phyloP scores from a whole-genome alignment of 2,797 vertebrate genomes.

The Cryptoblepharus egeriae region DNA sequence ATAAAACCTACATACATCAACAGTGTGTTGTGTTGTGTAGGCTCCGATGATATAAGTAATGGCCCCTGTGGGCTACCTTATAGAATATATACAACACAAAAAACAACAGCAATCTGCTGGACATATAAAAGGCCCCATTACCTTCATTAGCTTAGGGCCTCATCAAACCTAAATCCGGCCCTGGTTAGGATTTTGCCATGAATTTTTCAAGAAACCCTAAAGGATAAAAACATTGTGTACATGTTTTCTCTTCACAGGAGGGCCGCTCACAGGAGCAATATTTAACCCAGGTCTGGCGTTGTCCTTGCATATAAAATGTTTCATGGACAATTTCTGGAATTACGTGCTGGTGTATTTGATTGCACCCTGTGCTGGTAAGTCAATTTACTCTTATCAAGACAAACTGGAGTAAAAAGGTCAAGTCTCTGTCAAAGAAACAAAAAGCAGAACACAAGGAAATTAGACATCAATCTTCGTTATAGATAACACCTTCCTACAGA shows the following conservation, averaged over 20 bases:
- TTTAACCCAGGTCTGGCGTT: conserved; percentile 93
- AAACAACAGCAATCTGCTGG: too few relatives aligned
- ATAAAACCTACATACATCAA: too few relatives aligned
- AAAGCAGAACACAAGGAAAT: not conserved
- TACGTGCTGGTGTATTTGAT: conserved; percentile 89
- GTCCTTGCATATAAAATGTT: conserved; percentile 87
- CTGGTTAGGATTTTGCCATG: too few relatives aligned
- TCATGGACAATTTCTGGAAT: conserved; percentile 81
- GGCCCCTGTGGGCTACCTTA: too few relatives aligned
- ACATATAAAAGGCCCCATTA: too few relatives aligned
- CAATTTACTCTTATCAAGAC: conserved; percentile 26
- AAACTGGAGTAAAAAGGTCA: not conserved
- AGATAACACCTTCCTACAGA: not conserved
- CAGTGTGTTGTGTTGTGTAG: too few relatives aligned
- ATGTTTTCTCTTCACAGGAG: conserved; percentile 80
- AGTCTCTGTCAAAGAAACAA: not conserved
- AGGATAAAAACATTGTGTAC: conserved; percentile 16
- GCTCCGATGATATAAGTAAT: too few relatives aligned
- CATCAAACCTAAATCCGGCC: too few relatives aligned
- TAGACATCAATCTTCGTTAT: not conserved
- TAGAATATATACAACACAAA: too few relatives aligned
- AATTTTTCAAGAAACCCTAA: conserved; percentile 10
- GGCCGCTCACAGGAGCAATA: conserved; percentile 88
- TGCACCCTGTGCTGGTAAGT: conserved; percentile 88
- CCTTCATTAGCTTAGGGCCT: too few relatives aligned